Evolutionary conservation across 2,113 vertebrate genomes (phyloP).

Genomic region (Cochlearius cochlearius): DNA sequence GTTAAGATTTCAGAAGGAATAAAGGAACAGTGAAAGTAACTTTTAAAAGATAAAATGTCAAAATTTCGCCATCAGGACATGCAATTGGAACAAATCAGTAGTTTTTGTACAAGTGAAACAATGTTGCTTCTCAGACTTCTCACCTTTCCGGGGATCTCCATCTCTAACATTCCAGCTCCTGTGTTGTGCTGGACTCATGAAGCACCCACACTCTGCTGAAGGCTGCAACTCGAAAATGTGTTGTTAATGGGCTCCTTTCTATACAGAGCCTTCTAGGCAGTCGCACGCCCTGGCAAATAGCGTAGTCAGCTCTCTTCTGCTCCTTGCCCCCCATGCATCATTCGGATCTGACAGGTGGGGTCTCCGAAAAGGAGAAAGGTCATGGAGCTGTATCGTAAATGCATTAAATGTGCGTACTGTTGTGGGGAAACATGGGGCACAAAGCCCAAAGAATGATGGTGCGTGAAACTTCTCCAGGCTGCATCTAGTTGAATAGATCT

Average conservation of each 20-base stretch:
- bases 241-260: neutral
- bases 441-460: neutral
- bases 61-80: neutral
- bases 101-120: neutral
- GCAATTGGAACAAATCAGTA: neutral
- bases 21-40: neutral
- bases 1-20: neutral
- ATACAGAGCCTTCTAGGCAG: neutral
- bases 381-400: neutral
- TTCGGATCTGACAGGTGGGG: neutral
- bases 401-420: neutral
- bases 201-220: neutral
- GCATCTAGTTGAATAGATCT: neutral
- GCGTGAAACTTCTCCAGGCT: neutral
- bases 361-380: neutral
- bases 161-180: neutral
- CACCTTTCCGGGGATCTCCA: neutral
- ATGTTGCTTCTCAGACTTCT: neutral
- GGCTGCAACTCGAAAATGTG: neutral
- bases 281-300: neutral
- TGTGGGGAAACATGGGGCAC: neutral
- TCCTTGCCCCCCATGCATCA: neutral
- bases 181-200: neutral
- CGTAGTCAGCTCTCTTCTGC: neutral
- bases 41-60: neutral